Base-by-base conservation (phyloP, 2,113 vertebrate genomes). In the Oncorhynchus masou region DNA sequence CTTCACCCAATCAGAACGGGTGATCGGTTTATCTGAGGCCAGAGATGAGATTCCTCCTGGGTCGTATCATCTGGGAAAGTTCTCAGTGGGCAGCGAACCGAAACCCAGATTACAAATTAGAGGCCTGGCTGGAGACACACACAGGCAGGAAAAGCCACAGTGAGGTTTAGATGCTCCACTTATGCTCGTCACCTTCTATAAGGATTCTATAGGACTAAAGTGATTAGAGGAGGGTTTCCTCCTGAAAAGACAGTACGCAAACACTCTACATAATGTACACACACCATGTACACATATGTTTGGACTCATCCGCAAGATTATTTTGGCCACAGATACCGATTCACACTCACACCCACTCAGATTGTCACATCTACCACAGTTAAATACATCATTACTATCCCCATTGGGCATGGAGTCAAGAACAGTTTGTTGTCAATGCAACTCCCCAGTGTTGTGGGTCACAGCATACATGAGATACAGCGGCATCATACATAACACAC, bases 301-400 rank as follows among this genome's bases (percentile, higher is more conserved):
- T 67, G 27, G 25, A 25, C 65, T 67, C 5, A 25, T 67, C 12
- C 25, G 5, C 65, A 25, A 4, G 3, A 22, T 74, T 73, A 66
- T 15, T 72, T 29, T 45, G 8, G n/a, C 11, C 60, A 27, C 39
- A 67, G n/a, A 22, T 9, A 62, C 59, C 19, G 1, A 62, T 16
- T n/a, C 59, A n/a, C n/a, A 1, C 59, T n/a, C 59, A 62, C 59
- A 62, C 59, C 8, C n/a, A 62, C 59, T 62, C 59, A 62, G 48
- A 59, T 49, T 5, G 2, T 7, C 20, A 70, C 11, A 49, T 24
- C n/a, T 15, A 51, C 69, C 11, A 20, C 27, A 68, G 29, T 15
- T n/a, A 7, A 73, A 48, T 4, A 29, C 90, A 75, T 75, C 84
- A 39, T 70, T 39, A 34, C 68, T 20, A 2, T 16, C 16, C 51